Base-by-base conservation (phyloP, 2,113 vertebrate species). In the Bolborhynchus lineola region DNA sequence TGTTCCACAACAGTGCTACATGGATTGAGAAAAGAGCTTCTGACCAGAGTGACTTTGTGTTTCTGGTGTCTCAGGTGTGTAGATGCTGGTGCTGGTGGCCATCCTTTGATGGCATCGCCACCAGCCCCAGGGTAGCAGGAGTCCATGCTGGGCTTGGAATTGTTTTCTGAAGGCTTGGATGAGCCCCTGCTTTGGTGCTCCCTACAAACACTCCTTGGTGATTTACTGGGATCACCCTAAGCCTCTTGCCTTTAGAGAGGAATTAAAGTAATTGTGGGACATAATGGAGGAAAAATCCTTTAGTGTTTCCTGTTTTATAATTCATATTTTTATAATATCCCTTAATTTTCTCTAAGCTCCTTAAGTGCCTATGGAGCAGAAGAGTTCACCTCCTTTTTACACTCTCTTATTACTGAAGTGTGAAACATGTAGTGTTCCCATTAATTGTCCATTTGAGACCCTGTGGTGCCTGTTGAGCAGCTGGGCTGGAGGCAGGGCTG, bases 121-220 rank as follows among this genome's bases (percentile, higher is more conserved):
- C 26, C 16, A 2, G 25, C 11, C 35, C 35, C 6, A 6, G 47
- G 80, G 28, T 24, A 31, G 13, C 0, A 2, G 57, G 18, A 28
- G 24, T 11, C 24, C 3, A 0, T 0, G 0, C 31, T 2, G 3
- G 31, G 21, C 33, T 39, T 20, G 50, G 44, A 1, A 33, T 16
- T 13, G 55, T 42, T 2, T 17, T 24, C 33, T 6, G 10, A 16
- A 37, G 79, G 46, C 11, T 64, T 0, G 2, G 21, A 20, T 19
- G 25, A 7, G 44, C 11, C 18, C 31, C 24, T 4, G 0, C n/a
- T 17, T 11, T 3, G 31, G 46, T 24, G 63, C 29, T 72, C 41
- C 82, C 3, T 7, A 4, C 59, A 65, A 46, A n/a, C 53, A 4
- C n/a, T 35, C 39, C 17, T 6, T 0, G 2, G 37, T 41, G 79